A percentile compares a stretch with the other conserved stretches of the same genome.
Evolutionary conservation across 1,140 invertebrate species (phyloP).

Genomic region (Argopecten irradians): DNA sequence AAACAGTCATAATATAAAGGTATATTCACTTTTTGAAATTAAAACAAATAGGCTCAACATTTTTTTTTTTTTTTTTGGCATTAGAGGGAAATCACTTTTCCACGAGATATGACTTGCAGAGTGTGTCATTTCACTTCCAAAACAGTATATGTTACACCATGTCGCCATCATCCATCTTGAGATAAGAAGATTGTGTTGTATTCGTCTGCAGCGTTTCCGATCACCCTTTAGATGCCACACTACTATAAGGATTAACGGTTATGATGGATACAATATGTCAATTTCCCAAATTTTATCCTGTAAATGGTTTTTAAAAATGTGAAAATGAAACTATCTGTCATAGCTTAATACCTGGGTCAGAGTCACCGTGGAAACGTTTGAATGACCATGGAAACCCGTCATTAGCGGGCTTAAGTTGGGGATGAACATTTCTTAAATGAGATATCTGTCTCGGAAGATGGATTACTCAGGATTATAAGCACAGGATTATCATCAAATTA

Average conservation of each 20-base stretch:
- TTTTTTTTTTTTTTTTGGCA: too few relatives aligned
- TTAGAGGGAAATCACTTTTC: too few relatives aligned
- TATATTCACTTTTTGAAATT: too few relatives aligned
- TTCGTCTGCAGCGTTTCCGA: not conserved
- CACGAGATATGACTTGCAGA: too few relatives aligned
- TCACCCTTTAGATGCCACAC: not conserved
- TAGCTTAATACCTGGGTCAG: conserved; percentile 10
- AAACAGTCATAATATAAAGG: too few relatives aligned
- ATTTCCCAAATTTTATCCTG: not conserved
- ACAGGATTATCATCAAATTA: conserved; percentile 9
- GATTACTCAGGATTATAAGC: not conserved
- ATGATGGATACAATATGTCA: not conserved
- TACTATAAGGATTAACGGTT: not conserved
- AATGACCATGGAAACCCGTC: not conserved
- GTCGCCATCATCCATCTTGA: not conserved
- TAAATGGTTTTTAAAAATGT: not conserved
- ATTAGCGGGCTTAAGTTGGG: not conserved
- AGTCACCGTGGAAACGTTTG: not conserved
- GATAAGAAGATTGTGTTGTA: not conserved
- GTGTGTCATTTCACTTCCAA: too few relatives aligned
- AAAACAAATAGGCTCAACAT: too few relatives aligned
- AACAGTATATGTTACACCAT: not conserved
- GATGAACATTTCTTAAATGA: not conserved
- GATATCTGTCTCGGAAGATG: not conserved
- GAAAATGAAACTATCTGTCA: conserved; percentile 18